Base-by-base conservation (phyloP, 1,140 invertebrate species). In the Formica selysi region DNA sequence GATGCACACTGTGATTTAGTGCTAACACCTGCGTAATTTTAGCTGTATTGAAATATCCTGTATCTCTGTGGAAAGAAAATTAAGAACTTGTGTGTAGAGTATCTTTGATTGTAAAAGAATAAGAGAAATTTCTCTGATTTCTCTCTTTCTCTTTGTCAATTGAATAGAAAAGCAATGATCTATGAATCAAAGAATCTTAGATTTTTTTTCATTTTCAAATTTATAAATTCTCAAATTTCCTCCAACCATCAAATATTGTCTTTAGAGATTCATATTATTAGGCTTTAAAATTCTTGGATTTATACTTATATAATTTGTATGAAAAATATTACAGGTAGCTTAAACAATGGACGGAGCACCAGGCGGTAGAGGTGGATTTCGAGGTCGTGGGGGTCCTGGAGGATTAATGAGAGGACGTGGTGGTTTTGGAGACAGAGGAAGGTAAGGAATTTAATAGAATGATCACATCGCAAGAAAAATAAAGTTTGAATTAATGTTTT, bases 341-440 rank as follows among this genome's bases (percentile, higher is more conserved):
- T 70, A 4, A 76, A 83, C 19, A 89, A 94, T 95, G 92, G 95
- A 95, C 36, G 94, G 93, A 57, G 91, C 92, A 65, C 91, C 93
- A 80, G 86, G 91, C 36, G 88, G 93, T 6, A 89, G 93, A 86
- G 94, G 94, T 48, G 94, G 94, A 22, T 95, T 94, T 51, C 88
- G 94, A 4, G 94, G 93, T 3, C 93, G 92, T n/a, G 93, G 93
- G 48, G 94, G 94, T 11, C 92, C 92, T 59, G 91, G 92, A 44
- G 92, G 92, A 22, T 87, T 92, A 1, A 93, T 94, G 92, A 91
- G 95, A 54, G 95, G 95, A 91, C 94, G 94, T 62, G 94, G 95
- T 3, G 91, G 94, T 41, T 95, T 95, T 29, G 92, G 91, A 38
- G 94, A 94, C 11, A 92, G 93, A 70, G 94, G 93, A 90, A 93